Evolutionary conservation across 2,113 vertebrate genomes (phyloP).

Genomic region (Neopipo cinnamomea): DNA sequence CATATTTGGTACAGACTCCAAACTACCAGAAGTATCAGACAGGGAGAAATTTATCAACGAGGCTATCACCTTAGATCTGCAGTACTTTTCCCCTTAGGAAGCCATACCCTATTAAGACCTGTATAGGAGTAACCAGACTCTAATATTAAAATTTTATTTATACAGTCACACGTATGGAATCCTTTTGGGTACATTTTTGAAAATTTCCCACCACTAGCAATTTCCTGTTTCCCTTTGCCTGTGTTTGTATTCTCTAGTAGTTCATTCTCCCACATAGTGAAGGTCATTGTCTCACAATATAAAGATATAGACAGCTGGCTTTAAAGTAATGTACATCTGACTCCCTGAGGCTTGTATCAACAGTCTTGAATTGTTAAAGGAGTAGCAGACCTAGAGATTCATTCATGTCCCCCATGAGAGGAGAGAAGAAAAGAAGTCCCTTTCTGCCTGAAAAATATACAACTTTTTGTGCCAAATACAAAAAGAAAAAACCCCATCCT

Average conservation of each 20-base stretch:
- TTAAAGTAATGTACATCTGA: constrained; percentile 61
- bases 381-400: not conserved
- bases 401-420: not conserved
- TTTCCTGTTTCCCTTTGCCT: constrained; percentile 57
- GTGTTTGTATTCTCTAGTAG: constrained; percentile 41
- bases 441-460: not conserved
- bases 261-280: constrained; percentile 55
- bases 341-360: constrained; percentile 47
- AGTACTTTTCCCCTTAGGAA: not conserved
- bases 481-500: not conserved
- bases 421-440: not conserved
- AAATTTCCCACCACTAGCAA: constrained; percentile 46
- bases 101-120: not conserved
- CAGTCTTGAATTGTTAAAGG: not conserved
- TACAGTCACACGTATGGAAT: not conserved
- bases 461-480: not conserved
- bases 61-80: not conserved
- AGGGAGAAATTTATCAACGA: not conserved
- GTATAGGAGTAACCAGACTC: not conserved
- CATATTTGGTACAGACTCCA: not conserved
- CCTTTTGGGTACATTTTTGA: constrained; percentile 30
- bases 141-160: constrained; percentile 31
- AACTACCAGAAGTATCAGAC: not conserved
- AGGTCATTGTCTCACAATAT: constrained; percentile 61
- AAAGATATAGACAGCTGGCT: constrained; percentile 57